These are phyloP conservation scores for Leiothrix lutea DNA, from an alignment of 2,113 vertebrate species.

Conservation along the genomic window DNA sequence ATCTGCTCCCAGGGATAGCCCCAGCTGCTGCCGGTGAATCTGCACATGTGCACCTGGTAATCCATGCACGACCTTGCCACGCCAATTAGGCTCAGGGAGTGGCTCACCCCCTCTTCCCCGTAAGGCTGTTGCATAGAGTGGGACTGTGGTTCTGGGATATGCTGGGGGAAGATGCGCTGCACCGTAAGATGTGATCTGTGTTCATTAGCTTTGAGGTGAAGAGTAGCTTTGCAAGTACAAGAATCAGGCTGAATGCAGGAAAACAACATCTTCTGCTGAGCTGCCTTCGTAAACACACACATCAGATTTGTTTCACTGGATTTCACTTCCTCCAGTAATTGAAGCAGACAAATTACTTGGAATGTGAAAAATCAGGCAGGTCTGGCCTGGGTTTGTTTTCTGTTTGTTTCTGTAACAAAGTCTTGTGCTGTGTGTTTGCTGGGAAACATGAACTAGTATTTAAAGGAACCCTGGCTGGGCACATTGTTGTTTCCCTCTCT, in stretches of 20 bases:
- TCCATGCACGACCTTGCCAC: not conserved
- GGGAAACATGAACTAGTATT: not conserved
- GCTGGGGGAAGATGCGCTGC: not conserved
- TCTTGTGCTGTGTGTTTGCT: not conserved
- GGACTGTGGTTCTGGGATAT: not conserved
- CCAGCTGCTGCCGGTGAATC: not conserved
- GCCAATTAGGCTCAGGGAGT: not conserved
- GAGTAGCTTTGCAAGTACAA: not conserved
- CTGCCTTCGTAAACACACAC: not conserved
- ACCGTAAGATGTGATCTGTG: not conserved
- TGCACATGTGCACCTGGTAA: not conserved
- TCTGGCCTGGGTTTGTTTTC: not conserved
- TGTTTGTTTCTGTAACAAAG: not conserved
- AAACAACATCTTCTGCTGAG: slow-evolving; percentile 4
- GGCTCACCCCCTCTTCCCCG: not conserved
- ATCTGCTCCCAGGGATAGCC: not conserved
- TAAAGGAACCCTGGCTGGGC: not conserved
- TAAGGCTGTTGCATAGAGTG: not conserved
- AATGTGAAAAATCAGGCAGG: slow-evolving; percentile 43
- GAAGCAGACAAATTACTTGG: slow-evolving; percentile 21
- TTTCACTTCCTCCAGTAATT: slow-evolving; percentile 16
- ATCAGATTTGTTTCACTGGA: not conserved
- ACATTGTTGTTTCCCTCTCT: not conserved
- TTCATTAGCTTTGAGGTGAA: not conserved
- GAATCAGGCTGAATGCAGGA: not conserved